Evolutionary conservation across 2,113 vertebrate genomes (phyloP).

Genomic region (Grus americana): DNA sequence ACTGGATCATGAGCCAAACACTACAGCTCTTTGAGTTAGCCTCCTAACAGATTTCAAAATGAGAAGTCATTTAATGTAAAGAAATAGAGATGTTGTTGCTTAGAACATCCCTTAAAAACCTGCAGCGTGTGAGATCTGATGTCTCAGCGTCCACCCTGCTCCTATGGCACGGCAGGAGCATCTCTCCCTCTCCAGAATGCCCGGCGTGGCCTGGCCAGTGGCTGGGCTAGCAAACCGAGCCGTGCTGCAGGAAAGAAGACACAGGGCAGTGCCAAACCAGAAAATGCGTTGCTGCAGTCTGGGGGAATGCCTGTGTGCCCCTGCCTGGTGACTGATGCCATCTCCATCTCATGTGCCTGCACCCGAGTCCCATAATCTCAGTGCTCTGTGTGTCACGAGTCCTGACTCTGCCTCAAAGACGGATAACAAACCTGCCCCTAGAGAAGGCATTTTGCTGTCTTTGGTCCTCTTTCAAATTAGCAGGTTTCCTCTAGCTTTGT

Average conservation of each 20-base stretch:
- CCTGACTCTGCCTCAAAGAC: neutral
- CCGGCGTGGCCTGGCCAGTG: neutral
- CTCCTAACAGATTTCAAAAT: neutral
- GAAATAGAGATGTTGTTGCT: neutral
- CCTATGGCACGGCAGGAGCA: neutral
- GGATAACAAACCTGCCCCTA: too few relatives aligned
- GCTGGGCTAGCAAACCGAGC: neutral
- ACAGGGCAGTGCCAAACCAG: too few relatives aligned
- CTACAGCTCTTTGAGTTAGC: neutral
- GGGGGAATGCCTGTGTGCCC: neutral
- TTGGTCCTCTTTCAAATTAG: neutral
- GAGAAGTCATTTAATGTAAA: neutral
- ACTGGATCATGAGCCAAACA: neutral
- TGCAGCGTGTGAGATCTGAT: neutral
- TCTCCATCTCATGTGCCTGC: neutral
- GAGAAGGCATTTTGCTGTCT: neutral
- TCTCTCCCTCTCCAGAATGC: neutral
- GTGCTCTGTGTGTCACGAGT: neutral
- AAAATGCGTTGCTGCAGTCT: neutral
- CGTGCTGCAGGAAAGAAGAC: neutral
- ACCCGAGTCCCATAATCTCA: neutral
- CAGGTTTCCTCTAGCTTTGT: neutral
- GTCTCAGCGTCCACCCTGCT: neutral
- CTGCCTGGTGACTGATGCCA: neutral
- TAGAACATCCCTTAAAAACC: neutral